These are phyloP conservation scores for Porites australiensis DNA, from an alignment of 64 coral and sea anemone genomes.

Conservation along the genomic window DNA sequence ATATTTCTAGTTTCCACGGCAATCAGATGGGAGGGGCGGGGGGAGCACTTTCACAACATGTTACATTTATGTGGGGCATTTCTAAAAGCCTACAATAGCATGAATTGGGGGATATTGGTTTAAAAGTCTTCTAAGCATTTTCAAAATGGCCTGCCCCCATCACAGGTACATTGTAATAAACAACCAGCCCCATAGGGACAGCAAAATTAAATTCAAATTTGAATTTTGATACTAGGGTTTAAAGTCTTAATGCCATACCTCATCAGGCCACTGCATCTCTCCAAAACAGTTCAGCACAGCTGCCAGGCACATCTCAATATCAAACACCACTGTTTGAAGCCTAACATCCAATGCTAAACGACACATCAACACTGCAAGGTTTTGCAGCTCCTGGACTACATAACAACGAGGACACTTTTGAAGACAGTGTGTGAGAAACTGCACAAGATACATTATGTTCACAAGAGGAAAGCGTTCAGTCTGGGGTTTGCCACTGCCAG, in stretches of 20 bases:
- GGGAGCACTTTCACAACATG: too few relatives aligned
- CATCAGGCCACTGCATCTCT: conserved; percentile 76
- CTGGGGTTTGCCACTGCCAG: not conserved
- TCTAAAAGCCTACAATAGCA: too few relatives aligned
- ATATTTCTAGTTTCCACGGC: too few relatives aligned
- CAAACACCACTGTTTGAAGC: conserved; percentile 77
- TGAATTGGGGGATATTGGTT: too few relatives aligned
- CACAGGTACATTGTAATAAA: too few relatives aligned
- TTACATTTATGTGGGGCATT: too few relatives aligned
- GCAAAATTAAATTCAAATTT: too few relatives aligned
- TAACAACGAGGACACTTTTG: conserved; percentile 59
- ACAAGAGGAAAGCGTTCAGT: conserved; percentile 25
- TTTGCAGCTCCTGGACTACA: conserved; percentile 63
- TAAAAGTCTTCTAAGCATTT: too few relatives aligned
- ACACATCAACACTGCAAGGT: conserved; percentile 74
- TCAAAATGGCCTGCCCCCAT: too few relatives aligned
- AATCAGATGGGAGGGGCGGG: too few relatives aligned
- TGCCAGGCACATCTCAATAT: conserved; percentile 87
- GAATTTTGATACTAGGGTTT: too few relatives aligned
- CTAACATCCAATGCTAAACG: conserved; percentile 76
- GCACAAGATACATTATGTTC: conserved; percentile 63
- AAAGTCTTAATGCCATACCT: conserved; percentile 31
- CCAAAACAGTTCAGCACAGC: conserved; percentile 79
- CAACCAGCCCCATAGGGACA: too few relatives aligned
- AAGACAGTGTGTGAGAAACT: conserved; percentile 82